Evolutionary conservation across 2,797 vertebrate genomes (phyloP).

Genomic region (Pagetopsis macropterus): DNA sequence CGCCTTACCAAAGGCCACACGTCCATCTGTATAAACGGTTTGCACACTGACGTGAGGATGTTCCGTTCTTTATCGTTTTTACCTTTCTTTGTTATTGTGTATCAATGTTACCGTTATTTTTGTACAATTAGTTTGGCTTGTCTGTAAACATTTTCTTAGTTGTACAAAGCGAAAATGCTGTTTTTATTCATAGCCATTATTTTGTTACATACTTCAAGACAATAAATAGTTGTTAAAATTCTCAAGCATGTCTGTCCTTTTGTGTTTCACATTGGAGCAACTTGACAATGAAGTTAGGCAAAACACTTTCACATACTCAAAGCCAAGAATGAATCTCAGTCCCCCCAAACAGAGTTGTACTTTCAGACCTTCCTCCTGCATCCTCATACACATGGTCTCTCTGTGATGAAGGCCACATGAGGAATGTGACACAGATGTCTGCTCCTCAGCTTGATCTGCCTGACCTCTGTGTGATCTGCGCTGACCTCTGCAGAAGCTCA

Average conservation of each 20-base stretch:
- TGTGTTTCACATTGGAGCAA: neutral
- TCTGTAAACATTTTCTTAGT: conserved; percentile 94
- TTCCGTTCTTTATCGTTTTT: conserved; percentile 88
- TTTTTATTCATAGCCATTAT: conserved; percentile 91
- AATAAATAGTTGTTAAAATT: conserved; percentile 90
- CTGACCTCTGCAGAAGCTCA: conserved; percentile 54
- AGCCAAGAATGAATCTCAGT: conserved; percentile 25
- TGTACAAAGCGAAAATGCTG: conserved; percentile 88
- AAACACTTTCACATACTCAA: conserved; percentile 19
- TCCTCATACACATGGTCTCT: conserved; percentile 51
- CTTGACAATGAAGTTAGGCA: neutral
- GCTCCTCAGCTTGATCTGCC: conserved; percentile 58
- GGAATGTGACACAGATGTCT: conserved; percentile 76
- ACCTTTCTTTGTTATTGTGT: conserved; percentile 74
- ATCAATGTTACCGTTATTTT: conserved; percentile 80
- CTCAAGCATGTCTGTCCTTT: conserved; percentile 37
- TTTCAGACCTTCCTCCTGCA: conserved; percentile 30
- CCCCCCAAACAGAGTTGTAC: conserved; percentile 29
- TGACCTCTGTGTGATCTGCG: conserved; percentile 50
- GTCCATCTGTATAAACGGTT: conserved; percentile 98
- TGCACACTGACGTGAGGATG: conserved; percentile 98
- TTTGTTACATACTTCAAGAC: conserved; percentile 91
- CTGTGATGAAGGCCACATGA: conserved; percentile 70
- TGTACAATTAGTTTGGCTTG: conserved; percentile 92
- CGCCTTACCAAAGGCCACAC: conserved; percentile 85